phyloP scores from a whole-genome alignment of 2,113 vertebrate genomes.

The Anolis carolinensis region DNA sequence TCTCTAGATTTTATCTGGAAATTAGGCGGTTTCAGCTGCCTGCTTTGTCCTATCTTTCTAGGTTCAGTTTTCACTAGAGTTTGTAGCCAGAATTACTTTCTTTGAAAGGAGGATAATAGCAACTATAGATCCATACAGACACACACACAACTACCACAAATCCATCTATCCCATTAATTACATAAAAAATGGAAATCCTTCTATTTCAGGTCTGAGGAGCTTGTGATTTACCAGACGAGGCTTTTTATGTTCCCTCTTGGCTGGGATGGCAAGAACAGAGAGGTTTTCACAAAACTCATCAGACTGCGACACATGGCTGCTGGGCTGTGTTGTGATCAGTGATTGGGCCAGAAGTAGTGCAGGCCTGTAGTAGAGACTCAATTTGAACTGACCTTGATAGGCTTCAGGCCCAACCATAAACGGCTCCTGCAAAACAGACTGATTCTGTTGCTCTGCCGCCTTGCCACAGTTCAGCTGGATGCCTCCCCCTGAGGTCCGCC shows the following conservation, averaged over 20 bases:
- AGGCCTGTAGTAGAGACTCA: background rate
- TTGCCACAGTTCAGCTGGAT: constrained; percentile 38
- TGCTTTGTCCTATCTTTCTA: background rate
- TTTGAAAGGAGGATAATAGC: background rate
- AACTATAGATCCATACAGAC: background rate
- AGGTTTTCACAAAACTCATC: background rate
- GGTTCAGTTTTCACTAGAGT: background rate
- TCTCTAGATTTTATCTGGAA: background rate
- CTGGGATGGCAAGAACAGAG: background rate
- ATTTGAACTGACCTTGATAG: background rate
- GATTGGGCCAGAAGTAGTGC: constrained; percentile 7
- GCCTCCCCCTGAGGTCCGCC: constrained; percentile 56
- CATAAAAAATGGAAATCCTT: background rate
- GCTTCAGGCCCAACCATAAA: constrained; percentile 54
- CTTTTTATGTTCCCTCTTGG: background rate
- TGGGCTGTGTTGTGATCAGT: too few species aligned
- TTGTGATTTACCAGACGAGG: background rate
- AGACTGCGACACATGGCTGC: background rate
- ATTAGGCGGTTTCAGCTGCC: background rate
- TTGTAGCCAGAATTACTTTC: background rate
- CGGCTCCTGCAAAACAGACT: constrained; percentile 34
- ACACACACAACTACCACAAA: background rate
- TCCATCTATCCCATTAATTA: background rate
- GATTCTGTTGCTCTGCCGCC: constrained; percentile 52
- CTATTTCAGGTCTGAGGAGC: background rate